Base-by-base conservation (phyloP, 2,797 vertebrate genomes). In the Eulemur albifrons region DNA sequence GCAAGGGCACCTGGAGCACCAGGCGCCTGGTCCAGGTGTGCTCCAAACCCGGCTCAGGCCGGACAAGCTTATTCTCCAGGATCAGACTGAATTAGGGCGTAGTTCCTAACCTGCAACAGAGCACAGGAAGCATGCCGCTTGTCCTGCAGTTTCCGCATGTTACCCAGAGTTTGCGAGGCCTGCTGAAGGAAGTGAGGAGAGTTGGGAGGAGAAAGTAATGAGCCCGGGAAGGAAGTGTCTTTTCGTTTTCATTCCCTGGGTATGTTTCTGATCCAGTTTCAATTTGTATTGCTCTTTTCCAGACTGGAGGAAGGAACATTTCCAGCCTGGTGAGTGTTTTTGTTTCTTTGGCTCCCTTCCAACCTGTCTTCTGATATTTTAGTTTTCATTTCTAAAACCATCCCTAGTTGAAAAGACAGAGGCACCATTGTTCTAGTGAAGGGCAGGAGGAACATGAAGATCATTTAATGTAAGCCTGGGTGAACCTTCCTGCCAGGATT, bases 301-400 rank as follows among this genome's bases (percentile, higher is more conserved):
- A 97, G 95, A 96, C 67, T 93, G 95, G 95, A 95, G 95, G n/a
- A 97, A 93, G 67, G 90, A 96, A 48, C 38, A 43, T 20, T 97
- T 96, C 52, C 0, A 38, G n/a, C 6, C 0, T 48, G 93, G 96
- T 96, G 75, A 97, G 93, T 4, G 95, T 4, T 43, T 79, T 67
- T 59, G 30, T 82, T 57, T 40, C 30, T 52, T 40, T 83, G 67
- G 38, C 13, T 25, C n/a, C 54, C 21, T 57, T 73, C 83, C 12
- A 77, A 50, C 4, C 4, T 87, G 1, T 5, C 23, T 59, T 54
- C 2, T 82, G 50, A 27, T 38, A 76, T 1, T 5, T 32, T 38
- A 0, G 32, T 82, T 95, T 45, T 27, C 8, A 5, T 77, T 87
- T 15, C 35, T n/a, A 63, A 57, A 9, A 70, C 12, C 21, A 76